phyloP scores from a whole-genome alignment of 1,140 invertebrate species.

The Hermetia illucens region DNA sequence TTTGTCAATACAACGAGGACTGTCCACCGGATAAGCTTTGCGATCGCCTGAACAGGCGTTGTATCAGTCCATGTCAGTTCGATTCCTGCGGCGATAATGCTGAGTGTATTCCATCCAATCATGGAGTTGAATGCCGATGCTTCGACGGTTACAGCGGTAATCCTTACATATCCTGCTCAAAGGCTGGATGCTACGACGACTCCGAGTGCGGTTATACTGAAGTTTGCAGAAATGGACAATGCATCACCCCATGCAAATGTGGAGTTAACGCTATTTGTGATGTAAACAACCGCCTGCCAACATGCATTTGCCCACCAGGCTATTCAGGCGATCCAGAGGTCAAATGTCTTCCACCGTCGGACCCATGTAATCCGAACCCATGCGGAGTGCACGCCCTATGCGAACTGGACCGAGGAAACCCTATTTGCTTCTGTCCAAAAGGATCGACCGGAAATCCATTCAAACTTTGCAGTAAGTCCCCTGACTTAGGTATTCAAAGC shows the following conservation, averaged over 20 bases:
- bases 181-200: constrained; percentile 51
- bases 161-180: constrained; percentile 55
- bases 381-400: constrained; percentile 73
- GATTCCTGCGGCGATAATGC: constrained; percentile 75
- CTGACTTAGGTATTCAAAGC: not conserved
- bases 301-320: constrained; percentile 61
- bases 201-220: constrained; percentile 51
- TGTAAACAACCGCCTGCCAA: constrained; percentile 52
- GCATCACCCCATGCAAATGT: constrained; percentile 60
- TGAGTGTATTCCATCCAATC: constrained; percentile 60
- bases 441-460: constrained; percentile 84
- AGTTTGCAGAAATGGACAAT: constrained; percentile 60
- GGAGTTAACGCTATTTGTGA: constrained; percentile 62
- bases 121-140: constrained; percentile 65
- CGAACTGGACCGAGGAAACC: constrained; percentile 71
- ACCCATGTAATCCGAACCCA: constrained; percentile 70
- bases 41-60: constrained; percentile 65
- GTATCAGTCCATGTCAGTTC: constrained; percentile 68
- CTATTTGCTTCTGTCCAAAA: constrained; percentile 79
- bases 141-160: constrained; percentile 61
- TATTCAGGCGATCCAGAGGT: constrained; percentile 53
- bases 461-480: constrained; percentile 75
- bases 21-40: constrained; percentile 69
- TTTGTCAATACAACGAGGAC: constrained; percentile 82
- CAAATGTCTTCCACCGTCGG: constrained; percentile 42